phyloP scores from a whole-genome alignment of 2,113 vertebrate genomes.

The Puma concolor region DNA sequence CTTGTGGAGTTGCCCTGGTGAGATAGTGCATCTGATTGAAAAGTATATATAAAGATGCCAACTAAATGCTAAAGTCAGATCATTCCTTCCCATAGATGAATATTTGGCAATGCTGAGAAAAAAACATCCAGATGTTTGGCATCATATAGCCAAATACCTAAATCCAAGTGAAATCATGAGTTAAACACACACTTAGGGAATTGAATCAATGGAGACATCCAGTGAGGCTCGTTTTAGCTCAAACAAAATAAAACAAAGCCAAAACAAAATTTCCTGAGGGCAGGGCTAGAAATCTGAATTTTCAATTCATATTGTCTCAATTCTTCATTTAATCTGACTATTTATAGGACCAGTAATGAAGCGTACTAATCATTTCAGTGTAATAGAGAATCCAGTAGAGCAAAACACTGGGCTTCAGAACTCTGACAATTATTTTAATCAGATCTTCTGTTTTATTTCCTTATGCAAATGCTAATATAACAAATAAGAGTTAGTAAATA shows the following conservation, averaged over 20 bases:
- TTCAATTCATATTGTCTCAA: background rate
- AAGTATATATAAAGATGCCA: background rate
- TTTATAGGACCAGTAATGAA: background rate
- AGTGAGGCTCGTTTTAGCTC: background rate
- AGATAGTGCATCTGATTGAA: background rate
- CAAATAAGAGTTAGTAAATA: constrained; percentile 30
- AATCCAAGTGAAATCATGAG: constrained; percentile 38
- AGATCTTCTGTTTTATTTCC: background rate
- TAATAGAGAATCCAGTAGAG: background rate
- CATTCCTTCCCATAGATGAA: background rate
- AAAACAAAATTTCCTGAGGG: background rate
- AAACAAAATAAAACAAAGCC: constrained; percentile 24
- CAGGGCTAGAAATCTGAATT: background rate
- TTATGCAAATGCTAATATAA: background rate
- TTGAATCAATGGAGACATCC: constrained; percentile 8
- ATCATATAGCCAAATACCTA: constrained; percentile 12
- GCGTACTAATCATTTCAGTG: background rate
- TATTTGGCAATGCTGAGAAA: background rate
- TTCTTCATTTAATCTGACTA: constrained; percentile 1
- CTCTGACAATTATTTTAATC: background rate
- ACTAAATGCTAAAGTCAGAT: background rate
- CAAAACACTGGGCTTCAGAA: background rate
- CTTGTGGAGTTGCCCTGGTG: background rate
- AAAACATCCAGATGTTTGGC: constrained; percentile 50
- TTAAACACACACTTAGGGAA: background rate